Evolutionary conservation across 1,140 invertebrate genomes (phyloP), one percentile per base, ranked within the genome.

Genomic region (Pogonus chalceus): DNA sequence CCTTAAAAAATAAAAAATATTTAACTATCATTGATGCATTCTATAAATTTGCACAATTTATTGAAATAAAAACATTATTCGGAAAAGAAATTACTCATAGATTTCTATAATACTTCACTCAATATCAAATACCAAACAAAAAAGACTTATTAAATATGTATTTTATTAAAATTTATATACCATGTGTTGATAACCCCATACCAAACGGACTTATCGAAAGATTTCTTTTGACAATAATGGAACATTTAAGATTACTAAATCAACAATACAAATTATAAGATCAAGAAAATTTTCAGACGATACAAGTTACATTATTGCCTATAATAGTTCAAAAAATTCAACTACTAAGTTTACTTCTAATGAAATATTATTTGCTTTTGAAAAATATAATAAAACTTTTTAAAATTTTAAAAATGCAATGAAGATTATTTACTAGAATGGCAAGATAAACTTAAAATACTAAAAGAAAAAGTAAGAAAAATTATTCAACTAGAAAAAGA

Each of bases 21-120:
- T 23, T 63, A 21, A 65, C 64, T 35, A 56, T 68, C 3, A 58
- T 67, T 1, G 63, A 65, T 23, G 53, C 10, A n/a, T n/a, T n/a
- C n/a, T n/a, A n/a, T n/a, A n/a, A n/a, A n/a, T n/a, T n/a, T n/a
- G n/a, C n/a, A n/a, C 60, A 60, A 54, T 61, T 61, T 43, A 63
- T 61, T 47, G 35, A 54, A 23, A 24, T 65, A 14, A 54, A 52
- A 57, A 23, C 22, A 16, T 49, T 53, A 22, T 58, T 23, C 10
- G 59, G 39, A 14, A 31, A 53, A 16, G 46, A 31, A n/a, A 49
- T 65, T 1, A 23, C 60, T 1, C 55, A 48, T 21, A 51, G 50
- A 35, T 12, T 64, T 7, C 31, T 57, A 20, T 49, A 54, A 24
- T 64, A 51, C n/a, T 56, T 59, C 4, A 52, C 52, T 24, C 46